Percentiles rank a stretch among this genome's conserved stretches.
Evolutionary conservation across 1,140 invertebrate species (phyloP).

Genomic region (Plodia interpunctella): DNA sequence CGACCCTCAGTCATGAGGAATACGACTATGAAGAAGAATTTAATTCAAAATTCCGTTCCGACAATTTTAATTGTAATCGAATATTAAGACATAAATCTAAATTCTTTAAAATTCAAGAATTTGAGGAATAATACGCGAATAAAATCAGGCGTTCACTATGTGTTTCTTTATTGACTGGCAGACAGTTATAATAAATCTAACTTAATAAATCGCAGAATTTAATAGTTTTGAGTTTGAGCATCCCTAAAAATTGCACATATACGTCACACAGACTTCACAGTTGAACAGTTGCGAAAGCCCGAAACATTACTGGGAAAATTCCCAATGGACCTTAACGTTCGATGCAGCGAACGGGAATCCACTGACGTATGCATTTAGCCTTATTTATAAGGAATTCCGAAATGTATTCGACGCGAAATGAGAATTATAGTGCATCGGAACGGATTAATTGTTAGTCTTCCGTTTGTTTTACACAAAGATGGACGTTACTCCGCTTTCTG

Average conservation of each 20-base stretch:
- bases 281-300: background rate
- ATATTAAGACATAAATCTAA: too few relatives aligned
- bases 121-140: too few relatives aligned
- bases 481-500: background rate
- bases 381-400: constrained; percentile 1
- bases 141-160: too few relatives aligned
- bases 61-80: too few relatives aligned
- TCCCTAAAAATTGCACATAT: background rate
- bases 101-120: too few relatives aligned
- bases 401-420: background rate
- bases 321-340: background rate
- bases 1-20: too few relatives aligned
- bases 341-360: background rate
- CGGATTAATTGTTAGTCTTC: background rate
- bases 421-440: background rate
- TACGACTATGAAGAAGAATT: too few relatives aligned
- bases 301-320: background rate
- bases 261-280: constrained; percentile 2
- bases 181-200: too few relatives aligned
- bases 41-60: too few relatives aligned
- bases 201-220: too few relatives aligned
- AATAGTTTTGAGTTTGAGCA: too few relatives aligned
- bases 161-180: too few relatives aligned
- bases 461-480: background rate
- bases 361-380: background rate